These are phyloP conservation scores for Larimichthys crocea DNA, from an alignment of 2,113 vertebrate species.

Conservation along the genomic window DNA sequence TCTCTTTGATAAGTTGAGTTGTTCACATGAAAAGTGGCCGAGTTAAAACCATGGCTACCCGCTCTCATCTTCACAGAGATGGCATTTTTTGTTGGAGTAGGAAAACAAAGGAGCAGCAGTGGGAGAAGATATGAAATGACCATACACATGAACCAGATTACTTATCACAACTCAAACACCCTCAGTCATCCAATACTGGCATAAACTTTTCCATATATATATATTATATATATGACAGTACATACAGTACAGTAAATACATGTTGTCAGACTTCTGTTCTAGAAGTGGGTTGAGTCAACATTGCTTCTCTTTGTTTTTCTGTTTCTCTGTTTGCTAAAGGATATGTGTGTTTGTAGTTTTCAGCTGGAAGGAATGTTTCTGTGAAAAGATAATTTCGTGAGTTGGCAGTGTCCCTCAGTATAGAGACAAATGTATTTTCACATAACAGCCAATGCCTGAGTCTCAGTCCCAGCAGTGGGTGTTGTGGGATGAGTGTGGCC, in stretches of 20 bases:
- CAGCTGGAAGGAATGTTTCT: conserved; percentile 31
- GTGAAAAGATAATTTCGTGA: conserved; percentile 50
- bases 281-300: neutral
- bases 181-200: neutral
- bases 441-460: conserved; percentile 32
- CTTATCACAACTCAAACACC: neutral
- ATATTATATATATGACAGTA: no score
- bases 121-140: conserved; percentile 3
- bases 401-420: conserved; percentile 31
- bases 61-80: neutral
- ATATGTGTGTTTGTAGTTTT: conserved; percentile 1
- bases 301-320: conserved; percentile 8
- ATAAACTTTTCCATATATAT: neutral
- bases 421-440: conserved; percentile 57
- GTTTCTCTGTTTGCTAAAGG: neutral
- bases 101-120: neutral
- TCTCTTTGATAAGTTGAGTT: neutral
- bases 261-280: conserved; percentile 15
- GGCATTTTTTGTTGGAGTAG: neutral
- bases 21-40: neutral
- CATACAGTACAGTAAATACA: conserved; percentile 3
- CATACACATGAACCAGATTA: neutral
- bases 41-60: no score
- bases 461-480: conserved; percentile 46
- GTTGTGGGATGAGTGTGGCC: conserved; percentile 58